A percentile compares a stretch with the other conserved stretches of the same genome.
Evolutionary conservation across 1,140 invertebrate species (phyloP).

Genomic region (Magallana ariakensis): DNA sequence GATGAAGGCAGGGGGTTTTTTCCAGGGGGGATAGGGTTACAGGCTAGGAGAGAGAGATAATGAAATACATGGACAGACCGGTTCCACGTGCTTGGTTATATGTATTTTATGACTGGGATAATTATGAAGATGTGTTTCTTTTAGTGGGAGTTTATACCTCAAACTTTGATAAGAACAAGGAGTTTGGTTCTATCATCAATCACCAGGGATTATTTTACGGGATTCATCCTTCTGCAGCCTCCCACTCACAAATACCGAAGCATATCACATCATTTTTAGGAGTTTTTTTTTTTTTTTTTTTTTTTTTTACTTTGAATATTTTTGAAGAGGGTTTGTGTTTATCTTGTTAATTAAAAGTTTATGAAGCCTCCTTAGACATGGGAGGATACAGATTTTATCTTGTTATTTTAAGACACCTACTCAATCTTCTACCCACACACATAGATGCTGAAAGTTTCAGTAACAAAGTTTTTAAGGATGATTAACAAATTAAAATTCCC

Average conservation of each 20-base stretch:
- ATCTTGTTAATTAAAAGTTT: too few species aligned
- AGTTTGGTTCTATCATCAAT: neutral
- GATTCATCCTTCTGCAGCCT: neutral
- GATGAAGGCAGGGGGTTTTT: neutral
- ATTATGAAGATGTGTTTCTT: constrained; percentile 29
- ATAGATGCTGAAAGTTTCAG: too few species aligned
- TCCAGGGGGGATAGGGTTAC: neutral
- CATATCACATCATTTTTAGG: too few species aligned
- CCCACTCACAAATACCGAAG: neutral
- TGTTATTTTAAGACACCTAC: too few species aligned
- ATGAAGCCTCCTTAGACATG: too few species aligned
- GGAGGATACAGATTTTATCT: too few species aligned
- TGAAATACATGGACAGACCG: neutral
- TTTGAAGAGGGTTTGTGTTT: too few species aligned
- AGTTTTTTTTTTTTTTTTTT: too few species aligned
- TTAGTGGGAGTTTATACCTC: neutral
- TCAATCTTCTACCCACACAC: too few species aligned
- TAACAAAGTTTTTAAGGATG: too few species aligned
- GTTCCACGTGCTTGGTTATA: neutral
- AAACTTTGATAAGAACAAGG: constrained; percentile 11
- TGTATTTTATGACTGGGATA: constrained; percentile 4
- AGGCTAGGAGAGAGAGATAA: neutral
- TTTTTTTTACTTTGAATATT: too few species aligned
- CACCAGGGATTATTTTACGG: neutral
- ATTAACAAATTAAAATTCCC: too few species aligned